Base-by-base conservation (phyloP, 2,888 invertebrate genomes). In the Cheilosia vernalis region DNA sequence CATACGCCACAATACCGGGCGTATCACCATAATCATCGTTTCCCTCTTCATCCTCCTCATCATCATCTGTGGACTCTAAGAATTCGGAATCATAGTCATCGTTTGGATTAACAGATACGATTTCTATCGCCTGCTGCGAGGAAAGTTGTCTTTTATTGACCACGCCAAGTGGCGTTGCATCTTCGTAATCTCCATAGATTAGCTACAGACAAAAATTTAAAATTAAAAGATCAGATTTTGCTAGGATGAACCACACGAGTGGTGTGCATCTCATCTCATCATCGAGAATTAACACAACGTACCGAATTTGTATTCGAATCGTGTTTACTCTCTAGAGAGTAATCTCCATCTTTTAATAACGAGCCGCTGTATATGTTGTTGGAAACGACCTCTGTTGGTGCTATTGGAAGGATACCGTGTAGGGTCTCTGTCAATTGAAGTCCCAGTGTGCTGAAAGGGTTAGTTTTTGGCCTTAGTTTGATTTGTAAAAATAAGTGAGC, bases 351-450 rank as follows among this genome's bases (percentile, higher is more conserved):
- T 51, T 88, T 88, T 7, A 90, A 87, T 60, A 89, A 58, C 7
- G 89, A 70, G 33, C 58, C 84, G 21, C 33, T 76, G 49, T 87
- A 88, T 30, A 88, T 33, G 24, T 80, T 85, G 24, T 44, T 64
- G 33, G 84, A 64, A 49, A 89, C 89, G 17, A 86, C 83, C 49
- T 91, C 91, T 61, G 89, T 88, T 37, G 90, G 89, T 15, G 89
- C 88, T 47, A 91, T 90, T 13, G 92, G 92, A 55, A 92, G 85
- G 70, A 92, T 92, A 19, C 91, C 92, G 85, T 91, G 89, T 2
- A 92, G 87, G n/a, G 91, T 91, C 42, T 92, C 91, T 56, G 92
- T 88, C 56, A 92, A 87, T 66, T 92, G 90, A 63, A 92, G 87
- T 42, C 90, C 90, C 78, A 89, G 79, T 53, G 69, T 83, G 44